These are phyloP conservation scores for Ochropacha duplaris DNA, from an alignment of 2,888 invertebrate species.

Conservation along the genomic window DNA sequence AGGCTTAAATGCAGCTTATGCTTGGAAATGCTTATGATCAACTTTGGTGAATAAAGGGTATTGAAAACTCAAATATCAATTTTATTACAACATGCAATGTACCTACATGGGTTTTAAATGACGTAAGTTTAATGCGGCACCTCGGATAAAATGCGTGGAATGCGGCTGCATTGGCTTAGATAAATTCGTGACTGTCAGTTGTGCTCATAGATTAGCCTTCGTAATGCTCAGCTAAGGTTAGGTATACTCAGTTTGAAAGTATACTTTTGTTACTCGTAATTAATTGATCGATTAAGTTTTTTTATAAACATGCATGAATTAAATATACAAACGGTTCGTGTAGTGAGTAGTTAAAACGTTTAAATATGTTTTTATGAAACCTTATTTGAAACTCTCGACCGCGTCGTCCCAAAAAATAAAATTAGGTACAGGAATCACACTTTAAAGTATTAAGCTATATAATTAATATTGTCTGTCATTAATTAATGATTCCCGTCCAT, in stretches of 20 bases:
- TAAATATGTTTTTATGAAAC: too few species aligned
- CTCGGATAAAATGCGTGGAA: slow-evolving; percentile 30
- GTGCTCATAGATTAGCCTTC: slow-evolving; percentile 36
- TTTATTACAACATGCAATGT: not conserved
- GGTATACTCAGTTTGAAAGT: slow-evolving; percentile 24
- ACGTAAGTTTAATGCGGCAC: slow-evolving; percentile 12
- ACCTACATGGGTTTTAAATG: not conserved
- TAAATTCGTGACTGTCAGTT: slow-evolving; percentile 39
- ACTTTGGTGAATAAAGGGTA: not conserved
- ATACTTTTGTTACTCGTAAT: slow-evolving; percentile 19
- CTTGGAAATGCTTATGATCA: not conserved
- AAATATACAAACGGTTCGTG: too few species aligned
- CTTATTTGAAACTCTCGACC: too few species aligned
- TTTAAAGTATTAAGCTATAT: too few species aligned
- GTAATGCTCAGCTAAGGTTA: slow-evolving; percentile 35
- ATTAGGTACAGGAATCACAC: too few species aligned
- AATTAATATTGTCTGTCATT: too few species aligned
- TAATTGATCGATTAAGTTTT: not conserved
- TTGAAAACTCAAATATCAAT: not conserved
- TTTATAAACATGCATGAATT: too few species aligned
- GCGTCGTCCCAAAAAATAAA: too few species aligned
- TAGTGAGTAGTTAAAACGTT: too few species aligned
- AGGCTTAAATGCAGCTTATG: not conserved
- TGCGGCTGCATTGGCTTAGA: slow-evolving; percentile 43
- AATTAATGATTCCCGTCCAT: too few species aligned